Conservation (phyloP, 2,888 invertebrate genomes). For the Glaucopsyche alexis region DNA sequence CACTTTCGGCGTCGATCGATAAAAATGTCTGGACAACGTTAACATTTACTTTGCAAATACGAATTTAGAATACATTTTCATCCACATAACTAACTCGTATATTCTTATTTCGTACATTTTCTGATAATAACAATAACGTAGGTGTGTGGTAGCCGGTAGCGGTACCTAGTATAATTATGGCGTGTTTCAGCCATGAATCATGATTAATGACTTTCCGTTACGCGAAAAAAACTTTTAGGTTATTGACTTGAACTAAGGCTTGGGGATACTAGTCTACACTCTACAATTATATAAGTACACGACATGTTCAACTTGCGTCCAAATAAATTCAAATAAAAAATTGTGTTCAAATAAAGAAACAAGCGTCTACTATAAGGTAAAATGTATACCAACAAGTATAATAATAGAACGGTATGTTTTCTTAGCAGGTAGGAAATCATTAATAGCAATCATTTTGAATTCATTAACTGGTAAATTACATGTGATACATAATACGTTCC, state of each 20-base stretch:
- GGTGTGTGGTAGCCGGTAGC: slow-evolving; percentile 40
- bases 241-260: slow-evolving; percentile 40
- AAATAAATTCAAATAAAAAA: too few species aligned
- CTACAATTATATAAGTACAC: neutral
- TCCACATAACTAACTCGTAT: neutral
- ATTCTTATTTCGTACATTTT: neutral
- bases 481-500: slow-evolving; percentile 3
- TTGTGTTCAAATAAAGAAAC: too few species aligned
- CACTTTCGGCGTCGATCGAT: slow-evolving; percentile 16
- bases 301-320: neutral
- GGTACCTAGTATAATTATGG: slow-evolving; percentile 46
- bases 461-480: neutral
- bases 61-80: neutral
- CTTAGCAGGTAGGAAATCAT: too few species aligned
- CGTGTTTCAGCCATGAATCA: slow-evolving; percentile 58
- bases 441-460: neutral
- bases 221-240: slow-evolving; percentile 51
- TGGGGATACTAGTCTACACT: neutral
- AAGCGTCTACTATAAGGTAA: too few species aligned
- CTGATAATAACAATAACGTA: neutral
- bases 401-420: too few species aligned
- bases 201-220: slow-evolving; percentile 69
- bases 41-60: slow-evolving; percentile 33
- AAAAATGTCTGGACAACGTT: slow-evolving; percentile 39
- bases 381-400: too few species aligned